Evolutionary conservation across 2,888 invertebrate species (phyloP).

Genomic region (Stenoptilia bipunctidactyla): DNA sequence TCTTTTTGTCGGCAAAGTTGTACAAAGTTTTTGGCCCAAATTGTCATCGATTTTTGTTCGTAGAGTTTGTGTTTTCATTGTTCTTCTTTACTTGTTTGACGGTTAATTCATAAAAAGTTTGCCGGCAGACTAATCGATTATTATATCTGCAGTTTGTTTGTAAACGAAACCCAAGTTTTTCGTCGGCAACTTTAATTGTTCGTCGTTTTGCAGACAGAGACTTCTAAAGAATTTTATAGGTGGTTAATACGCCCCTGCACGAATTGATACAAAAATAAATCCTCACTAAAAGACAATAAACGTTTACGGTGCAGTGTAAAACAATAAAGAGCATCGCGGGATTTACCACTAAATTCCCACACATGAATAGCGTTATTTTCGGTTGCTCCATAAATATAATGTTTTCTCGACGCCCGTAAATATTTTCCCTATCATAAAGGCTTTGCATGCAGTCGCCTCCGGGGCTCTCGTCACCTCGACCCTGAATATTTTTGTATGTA

Average conservation of each 20-base stretch:
- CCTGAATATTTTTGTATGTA: slow-evolving; percentile 64
- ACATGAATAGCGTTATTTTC: slow-evolving; percentile 33
- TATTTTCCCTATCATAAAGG: slow-evolving; percentile 60
- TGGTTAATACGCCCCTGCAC: background rate
- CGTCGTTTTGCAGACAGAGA: no score
- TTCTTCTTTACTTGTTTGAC: slow-evolving; percentile 72
- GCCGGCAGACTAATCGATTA: slow-evolving; percentile 62
- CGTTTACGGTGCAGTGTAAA: slow-evolving; percentile 22
- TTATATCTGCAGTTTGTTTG: slow-evolving; percentile 46
- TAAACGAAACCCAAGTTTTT: slow-evolving; percentile 40
- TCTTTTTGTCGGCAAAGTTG: slow-evolving; percentile 69
- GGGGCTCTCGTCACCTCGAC: slow-evolving; percentile 62
- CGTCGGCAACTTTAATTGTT: slow-evolving; percentile 2
- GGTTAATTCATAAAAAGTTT: slow-evolving; percentile 72
- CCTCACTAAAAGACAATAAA: background rate
- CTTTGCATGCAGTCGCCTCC: slow-evolving; percentile 50
- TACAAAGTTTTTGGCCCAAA: slow-evolving; percentile 70
- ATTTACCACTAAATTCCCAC: slow-evolving; percentile 23
- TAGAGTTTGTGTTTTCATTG: slow-evolving; percentile 71
- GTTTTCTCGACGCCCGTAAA: slow-evolving; percentile 52
- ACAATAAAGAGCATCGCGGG: slow-evolving; percentile 38
- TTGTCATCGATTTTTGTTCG: slow-evolving; percentile 73
- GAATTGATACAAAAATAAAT: background rate
- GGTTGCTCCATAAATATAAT: slow-evolving; percentile 49
- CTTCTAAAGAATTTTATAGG: no score